Percentiles rank a stretch among this genome's conserved stretches.
Conservation (phyloP, 2,888 invertebrate species). For the Epinotia bilunana region DNA sequence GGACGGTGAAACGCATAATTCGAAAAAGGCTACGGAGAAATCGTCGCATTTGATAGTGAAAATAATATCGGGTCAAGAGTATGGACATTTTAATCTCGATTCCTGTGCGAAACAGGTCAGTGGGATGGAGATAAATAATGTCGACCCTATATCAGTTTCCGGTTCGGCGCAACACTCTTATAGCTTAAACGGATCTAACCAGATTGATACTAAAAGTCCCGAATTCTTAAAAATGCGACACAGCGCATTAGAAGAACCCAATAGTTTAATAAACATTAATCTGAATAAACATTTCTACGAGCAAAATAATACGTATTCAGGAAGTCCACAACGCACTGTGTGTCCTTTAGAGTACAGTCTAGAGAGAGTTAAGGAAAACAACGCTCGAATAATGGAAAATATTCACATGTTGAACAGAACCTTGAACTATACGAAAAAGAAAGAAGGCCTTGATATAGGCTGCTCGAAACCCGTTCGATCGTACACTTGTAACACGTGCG, state of each 20-base stretch:
- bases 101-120: conserved; percentile 65
- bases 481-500: conserved; percentile 74
- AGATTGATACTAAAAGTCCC: conserved; percentile 6
- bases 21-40: conserved; percentile 63
- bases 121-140: conserved; percentile 38
- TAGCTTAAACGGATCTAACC: conserved; percentile 1
- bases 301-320: conserved; percentile 4
- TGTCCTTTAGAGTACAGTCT: conserved; percentile 75
- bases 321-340: conserved; percentile 45
- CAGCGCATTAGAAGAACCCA: conserved; percentile 1
- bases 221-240: conserved; percentile 13
- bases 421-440: conserved; percentile 76
- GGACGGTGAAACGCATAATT: conserved; percentile 61
- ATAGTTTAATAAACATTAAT: conserved; percentile 12
- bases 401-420: conserved; percentile 78
- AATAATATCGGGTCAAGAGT: conserved; percentile 67
- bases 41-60: conserved; percentile 73
- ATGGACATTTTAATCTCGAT: conserved; percentile 67
- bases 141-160: conserved; percentile 7
- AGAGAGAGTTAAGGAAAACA: conserved; percentile 78
- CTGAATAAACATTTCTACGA: conserved; percentile 28
- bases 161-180: not conserved
- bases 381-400: conserved; percentile 80
- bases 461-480: conserved; percentile 68
- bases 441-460: conserved; percentile 69